Percentiles rank a stretch among this genome's conserved stretches.
Conservation (phyloP, 2,888 invertebrate genomes). For the Orthonychiurus folsomi region DNA sequence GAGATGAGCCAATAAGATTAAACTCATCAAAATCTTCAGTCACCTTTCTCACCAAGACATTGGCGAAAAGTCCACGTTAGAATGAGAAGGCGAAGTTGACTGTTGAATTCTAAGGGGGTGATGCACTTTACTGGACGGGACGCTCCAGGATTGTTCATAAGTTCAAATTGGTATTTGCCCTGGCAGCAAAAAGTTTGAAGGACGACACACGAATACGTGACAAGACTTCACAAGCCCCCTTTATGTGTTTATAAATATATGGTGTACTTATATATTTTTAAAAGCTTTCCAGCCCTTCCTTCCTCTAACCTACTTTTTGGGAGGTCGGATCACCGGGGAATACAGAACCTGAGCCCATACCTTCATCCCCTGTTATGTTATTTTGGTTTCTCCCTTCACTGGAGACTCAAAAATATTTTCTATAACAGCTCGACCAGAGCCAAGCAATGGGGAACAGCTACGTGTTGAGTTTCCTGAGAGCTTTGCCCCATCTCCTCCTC, state of each 20-base stretch:
- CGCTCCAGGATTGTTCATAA: constrained; percentile 17
- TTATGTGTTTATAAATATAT: not conserved
- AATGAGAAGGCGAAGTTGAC: too few species aligned
- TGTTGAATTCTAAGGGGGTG: not conserved
- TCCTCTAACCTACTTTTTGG: not conserved
- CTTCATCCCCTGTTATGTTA: not conserved
- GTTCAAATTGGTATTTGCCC: constrained; percentile 9
- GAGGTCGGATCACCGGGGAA: not conserved
- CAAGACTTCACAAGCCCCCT: constrained; percentile 10
- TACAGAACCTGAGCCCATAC: not conserved
- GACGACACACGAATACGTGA: constrained; percentile 18
- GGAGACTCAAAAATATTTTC: not conserved
- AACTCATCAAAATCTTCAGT: too few species aligned
- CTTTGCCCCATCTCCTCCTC: constrained; percentile 6
- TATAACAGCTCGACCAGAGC: not conserved
- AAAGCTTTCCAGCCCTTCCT: not conserved
- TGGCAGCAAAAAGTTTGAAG: constrained; percentile 9
- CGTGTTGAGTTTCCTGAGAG: constrained; percentile 15
- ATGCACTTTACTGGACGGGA: not conserved
- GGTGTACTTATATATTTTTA: not conserved
- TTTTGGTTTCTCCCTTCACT: not conserved
- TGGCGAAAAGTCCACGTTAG: not conserved
- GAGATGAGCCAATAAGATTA: not conserved
- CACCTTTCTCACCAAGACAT: not conserved
- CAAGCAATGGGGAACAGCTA: not conserved